Evolutionary conservation across 2,888 invertebrate genomes (phyloP), one percentile per base, ranked within the genome.

Genomic region (Parnassius mnemosyne): DNA sequence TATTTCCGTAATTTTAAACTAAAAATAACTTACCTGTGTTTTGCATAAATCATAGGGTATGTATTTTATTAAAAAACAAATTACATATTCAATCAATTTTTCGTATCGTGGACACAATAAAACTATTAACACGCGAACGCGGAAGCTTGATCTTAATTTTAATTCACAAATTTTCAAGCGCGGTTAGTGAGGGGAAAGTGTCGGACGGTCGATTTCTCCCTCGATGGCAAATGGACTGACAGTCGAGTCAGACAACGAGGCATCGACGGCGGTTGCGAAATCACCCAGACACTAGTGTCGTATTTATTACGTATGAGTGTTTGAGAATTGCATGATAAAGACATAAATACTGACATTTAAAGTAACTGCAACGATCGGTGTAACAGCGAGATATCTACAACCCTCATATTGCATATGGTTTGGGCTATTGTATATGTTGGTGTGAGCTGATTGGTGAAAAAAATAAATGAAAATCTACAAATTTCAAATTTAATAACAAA

Each of bases 161-260:
- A 49, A 54, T 20, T 50, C 46, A 16, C 44, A 11, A 16, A 43
- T 63, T 57, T 63, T 62, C 57, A 61, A 70, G 70, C 65, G 64
- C 71, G 69, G 72, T 66, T 83, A 84, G 85, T 81, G 85, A 70
- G 79, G 87, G 85, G 88, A 88, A 88, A 87, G 89, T 73, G 74
- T 65, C 69, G 72, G 69, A 67, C 83, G 79, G 77, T 77, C 80
- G 88, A 85, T 87, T 87, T 87, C 89, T 79, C 88, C 73, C 77
- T 76, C 73, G 74, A 65, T 79, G 77, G 76, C 75, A 73, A 73
- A 77, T 76, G 79, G 80, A 87, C 85, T 87, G 85, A 74, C 77
- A 64, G 43, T 44, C 13, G 34, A 68, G 85, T 74, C 77, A 64
- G 43, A 25, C 13, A 34, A 68, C 64, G 69, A 73, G 74, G 75